Evolutionary conservation across 1,140 invertebrate genomes (phyloP), one percentile per base, ranked within the genome.

Genomic region (Bombus waltoni): DNA sequence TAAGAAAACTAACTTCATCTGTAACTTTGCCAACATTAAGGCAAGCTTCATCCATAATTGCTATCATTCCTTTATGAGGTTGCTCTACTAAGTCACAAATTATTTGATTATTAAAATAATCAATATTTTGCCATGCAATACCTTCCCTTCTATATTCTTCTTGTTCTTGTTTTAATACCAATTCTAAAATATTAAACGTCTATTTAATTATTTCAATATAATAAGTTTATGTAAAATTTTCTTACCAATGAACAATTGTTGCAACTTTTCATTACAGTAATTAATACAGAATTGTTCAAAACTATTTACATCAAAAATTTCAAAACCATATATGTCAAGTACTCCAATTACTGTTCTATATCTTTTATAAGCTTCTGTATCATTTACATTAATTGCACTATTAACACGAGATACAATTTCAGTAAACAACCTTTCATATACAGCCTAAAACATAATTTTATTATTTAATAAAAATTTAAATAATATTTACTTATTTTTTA

Each of bases 261-360:
- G 99, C 42, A 99, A 96, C 94, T 99, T 99, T 95, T 99, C 98
- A 94, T 99, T 99, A 91, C 98, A 99, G 95, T 99, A 99, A 94
- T 99, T 99, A 91, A 99, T 99, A 93, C 98, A 99, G 91, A 98
- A 97, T 91, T 99, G 98, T 94, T 99, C 98, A 95, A 99, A 99
- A 92, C 98, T 98, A 94, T 99, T 99, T 13, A 96, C 96, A 82
- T 99, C 98, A 95, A 99, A 99, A 86, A 99, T 99, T 96, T 99
- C 99, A 95, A 99, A 99, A 28, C 99, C 99, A 94, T 99, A 99
- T 92, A 99, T 99, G 92, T 99, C 99, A 42, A 99, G 95, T 5
- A 99, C 98, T 35, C 99, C 98, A 89, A 99, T 99, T 2, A 99
- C 96, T 1, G 98, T 98, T 93, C 97, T 97, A 86, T 97, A 97